Conservation (phyloP, 2,797 vertebrate genomes). For the Acanthiza pusilla region DNA sequence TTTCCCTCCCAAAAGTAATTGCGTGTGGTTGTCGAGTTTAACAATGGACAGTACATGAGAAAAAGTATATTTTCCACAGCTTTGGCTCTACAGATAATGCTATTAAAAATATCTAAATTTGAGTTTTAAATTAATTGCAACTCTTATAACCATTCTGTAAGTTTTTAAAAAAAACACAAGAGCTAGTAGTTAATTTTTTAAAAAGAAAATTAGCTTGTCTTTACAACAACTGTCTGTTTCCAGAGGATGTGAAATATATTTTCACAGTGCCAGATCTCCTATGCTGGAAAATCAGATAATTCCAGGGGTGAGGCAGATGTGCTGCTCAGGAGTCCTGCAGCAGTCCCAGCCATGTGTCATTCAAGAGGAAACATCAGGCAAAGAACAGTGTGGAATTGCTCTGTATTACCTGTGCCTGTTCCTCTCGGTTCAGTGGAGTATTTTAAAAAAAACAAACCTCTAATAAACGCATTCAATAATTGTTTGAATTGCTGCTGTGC, state of each 20-base stretch:
- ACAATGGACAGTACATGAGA: neutral
- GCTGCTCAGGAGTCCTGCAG: slow-evolving; percentile 32
- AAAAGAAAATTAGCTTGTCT: slow-evolving; percentile 50
- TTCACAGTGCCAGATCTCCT: slow-evolving; percentile 6
- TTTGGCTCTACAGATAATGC: neutral
- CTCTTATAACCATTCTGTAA: neutral
- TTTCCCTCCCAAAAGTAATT: neutral
- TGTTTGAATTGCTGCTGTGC: slow-evolving; percentile 67
- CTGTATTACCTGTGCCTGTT: slow-evolving; percentile 48
- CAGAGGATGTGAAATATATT: neutral
- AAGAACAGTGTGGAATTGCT: neutral
- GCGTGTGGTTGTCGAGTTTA: neutral
- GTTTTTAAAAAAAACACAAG: neutral
- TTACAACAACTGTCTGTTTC: slow-evolving; percentile 38
- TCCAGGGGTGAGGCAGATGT: slow-evolving; percentile 32
- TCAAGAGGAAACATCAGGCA: slow-evolving; percentile 21
- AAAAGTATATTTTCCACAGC: neutral
- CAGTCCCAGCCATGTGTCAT: slow-evolving; percentile 47
- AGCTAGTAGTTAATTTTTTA: slow-evolving; percentile 26
- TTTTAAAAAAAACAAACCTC: neutral
- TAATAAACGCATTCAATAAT: slow-evolving; percentile 67
- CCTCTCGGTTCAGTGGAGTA: slow-evolving; percentile 26
- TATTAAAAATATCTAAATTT: neutral
- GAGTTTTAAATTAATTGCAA: neutral
- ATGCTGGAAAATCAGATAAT: slow-evolving; percentile 26